Evolutionary conservation across 2,113 vertebrate species (phyloP).

Genomic region (Herpetotheres cachinnans): DNA sequence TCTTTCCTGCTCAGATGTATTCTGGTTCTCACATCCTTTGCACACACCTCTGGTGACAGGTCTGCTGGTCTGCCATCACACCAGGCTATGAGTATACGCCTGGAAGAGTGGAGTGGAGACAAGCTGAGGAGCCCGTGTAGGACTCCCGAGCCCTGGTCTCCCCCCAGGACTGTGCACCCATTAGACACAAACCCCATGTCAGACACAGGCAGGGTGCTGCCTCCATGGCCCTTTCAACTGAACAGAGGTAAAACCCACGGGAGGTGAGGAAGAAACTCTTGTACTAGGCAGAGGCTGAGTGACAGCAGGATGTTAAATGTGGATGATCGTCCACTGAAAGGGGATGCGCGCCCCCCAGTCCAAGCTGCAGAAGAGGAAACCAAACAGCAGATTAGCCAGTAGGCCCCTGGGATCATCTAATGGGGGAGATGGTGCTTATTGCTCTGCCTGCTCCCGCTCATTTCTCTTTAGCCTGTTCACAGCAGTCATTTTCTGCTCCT

Average conservation of each 20-base stretch:
- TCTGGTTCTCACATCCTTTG: not conserved
- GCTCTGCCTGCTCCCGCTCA: not conserved
- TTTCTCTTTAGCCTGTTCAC: not conserved
- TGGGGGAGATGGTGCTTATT: not conserved
- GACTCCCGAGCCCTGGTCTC: not conserved
- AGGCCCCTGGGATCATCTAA: not conserved
- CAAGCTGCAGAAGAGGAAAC: not conserved
- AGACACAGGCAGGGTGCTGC: not conserved
- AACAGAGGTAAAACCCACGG: accelerated
- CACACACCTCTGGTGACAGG: not conserved
- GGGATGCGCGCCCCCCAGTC: not conserved
- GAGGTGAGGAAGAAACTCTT: not conserved
- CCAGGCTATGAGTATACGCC: accelerated
- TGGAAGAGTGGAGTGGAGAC: not conserved
- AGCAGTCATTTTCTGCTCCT: not conserved
- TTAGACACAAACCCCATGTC: not conserved
- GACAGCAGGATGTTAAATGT: accelerated
- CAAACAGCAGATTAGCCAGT: not conserved
- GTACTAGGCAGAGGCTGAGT: not conserved
- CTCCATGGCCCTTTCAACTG: not conserved
- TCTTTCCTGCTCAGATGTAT: not conserved
- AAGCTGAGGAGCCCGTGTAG: accelerated
- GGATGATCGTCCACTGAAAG: accelerated
- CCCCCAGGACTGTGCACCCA: accelerated
- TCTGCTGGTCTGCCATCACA: not conserved